These are phyloP conservation scores for Heliconius cydno DNA, from an alignment of 2,888 invertebrate genomes.

Conservation along the genomic window DNA sequence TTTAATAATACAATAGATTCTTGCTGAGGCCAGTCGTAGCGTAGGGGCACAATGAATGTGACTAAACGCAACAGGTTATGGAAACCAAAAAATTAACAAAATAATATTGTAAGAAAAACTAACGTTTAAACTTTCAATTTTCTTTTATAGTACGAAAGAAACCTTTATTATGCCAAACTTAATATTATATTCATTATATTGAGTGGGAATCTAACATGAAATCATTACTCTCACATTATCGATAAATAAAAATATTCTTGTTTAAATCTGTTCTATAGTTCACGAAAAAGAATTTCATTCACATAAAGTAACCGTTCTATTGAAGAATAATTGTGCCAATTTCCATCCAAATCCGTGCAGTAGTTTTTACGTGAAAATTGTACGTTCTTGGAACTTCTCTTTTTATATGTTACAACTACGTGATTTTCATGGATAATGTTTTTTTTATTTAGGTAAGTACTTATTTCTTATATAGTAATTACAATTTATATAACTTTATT, in stretches of 20 bases:
- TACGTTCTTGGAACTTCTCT: constrained; percentile 22
- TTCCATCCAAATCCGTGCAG: constrained; percentile 1
- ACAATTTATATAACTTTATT: neutral
- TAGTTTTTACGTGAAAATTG: constrained; percentile 7
- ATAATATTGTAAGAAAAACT: too few species aligned
- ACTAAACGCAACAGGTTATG: too few species aligned
- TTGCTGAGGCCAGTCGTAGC: too few species aligned
- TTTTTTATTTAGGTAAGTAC: neutral
- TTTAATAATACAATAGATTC: too few species aligned
- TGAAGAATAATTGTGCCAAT: constrained; percentile 17
- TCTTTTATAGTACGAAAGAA: too few species aligned
- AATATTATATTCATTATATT: too few species aligned
- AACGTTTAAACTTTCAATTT: too few species aligned
- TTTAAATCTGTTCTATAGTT: neutral
- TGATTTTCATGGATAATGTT: neutral
- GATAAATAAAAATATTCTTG: neutral
- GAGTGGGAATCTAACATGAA: too few species aligned
- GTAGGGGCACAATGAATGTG: too few species aligned
- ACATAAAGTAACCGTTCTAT: neutral
- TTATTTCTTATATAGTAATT: neutral
- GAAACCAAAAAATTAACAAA: too few species aligned
- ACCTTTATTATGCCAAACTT: too few species aligned
- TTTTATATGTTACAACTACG: neutral
- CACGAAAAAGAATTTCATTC: neutral
- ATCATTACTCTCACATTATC: neutral